phyloP scores from a whole-genome alignment of 2,888 invertebrate species.

The Acrobasis suavella region DNA sequence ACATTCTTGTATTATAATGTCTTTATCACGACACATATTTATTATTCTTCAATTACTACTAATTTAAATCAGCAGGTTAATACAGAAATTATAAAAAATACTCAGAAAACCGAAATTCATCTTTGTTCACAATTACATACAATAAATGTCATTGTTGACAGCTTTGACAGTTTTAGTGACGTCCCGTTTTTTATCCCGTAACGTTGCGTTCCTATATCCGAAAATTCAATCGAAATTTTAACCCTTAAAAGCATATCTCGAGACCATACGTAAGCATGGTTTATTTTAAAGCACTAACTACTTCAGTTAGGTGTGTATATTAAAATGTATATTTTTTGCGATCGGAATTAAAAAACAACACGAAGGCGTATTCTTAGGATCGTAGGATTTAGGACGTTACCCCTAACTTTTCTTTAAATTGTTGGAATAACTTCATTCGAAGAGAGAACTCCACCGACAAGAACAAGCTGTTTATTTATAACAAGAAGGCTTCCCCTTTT shows the following conservation, averaged over 20 bases:
- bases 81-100: background rate
- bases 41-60: background rate
- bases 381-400: too few species aligned
- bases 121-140: background rate
- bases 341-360: too few species aligned
- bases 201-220: background rate
- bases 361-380: too few species aligned
- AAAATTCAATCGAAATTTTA: background rate
- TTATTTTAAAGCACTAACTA: background rate
- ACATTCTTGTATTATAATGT: background rate
- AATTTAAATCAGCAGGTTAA: background rate
- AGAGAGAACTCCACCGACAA: too few species aligned
- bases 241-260: too few species aligned
- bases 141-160: background rate
- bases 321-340: too few species aligned
- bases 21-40: background rate
- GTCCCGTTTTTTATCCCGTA: background rate
- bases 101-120: background rate
- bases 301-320: too few species aligned
- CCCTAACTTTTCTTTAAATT: too few species aligned
- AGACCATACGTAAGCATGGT: too few species aligned
- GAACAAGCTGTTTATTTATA: too few species aligned
- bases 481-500: too few species aligned
- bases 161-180: constrained; percentile 1
- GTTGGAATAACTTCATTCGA: too few species aligned